These are phyloP conservation scores for Zygothrica quintamaculata DNA, from an alignment of 2,888 invertebrate species.

Conservation along the genomic window DNA sequence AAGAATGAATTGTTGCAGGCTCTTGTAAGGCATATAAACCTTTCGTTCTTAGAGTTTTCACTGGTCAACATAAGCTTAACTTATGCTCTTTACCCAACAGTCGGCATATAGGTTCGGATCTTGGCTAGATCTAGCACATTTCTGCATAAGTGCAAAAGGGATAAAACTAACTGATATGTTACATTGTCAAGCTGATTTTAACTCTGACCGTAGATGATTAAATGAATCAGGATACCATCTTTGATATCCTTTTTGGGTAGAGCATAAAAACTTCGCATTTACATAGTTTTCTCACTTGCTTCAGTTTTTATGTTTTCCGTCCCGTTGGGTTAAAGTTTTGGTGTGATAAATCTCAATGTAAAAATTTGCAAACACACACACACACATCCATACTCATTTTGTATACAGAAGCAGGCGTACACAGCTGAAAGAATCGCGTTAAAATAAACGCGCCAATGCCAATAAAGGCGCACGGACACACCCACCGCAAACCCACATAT, in stretches of 20 bases:
- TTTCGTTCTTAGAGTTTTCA: too few species aligned
- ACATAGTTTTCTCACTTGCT: background rate
- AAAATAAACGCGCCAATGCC: slow-evolving; percentile 73
- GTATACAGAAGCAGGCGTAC: slow-evolving; percentile 1
- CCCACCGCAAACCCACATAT: slow-evolving; percentile 61
- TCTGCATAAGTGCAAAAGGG: too few species aligned
- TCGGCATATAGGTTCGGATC: too few species aligned
- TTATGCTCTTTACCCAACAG: too few species aligned
- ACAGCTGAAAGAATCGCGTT: slow-evolving; percentile 48
- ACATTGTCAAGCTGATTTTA: too few species aligned
- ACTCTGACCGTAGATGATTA: too few species aligned
- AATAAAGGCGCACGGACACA: slow-evolving; percentile 63
- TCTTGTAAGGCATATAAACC: slow-evolving; percentile 6
- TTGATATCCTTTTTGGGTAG: slow-evolving; percentile 14
- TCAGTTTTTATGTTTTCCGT: slow-evolving; percentile 18
- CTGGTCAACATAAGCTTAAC: too few species aligned
- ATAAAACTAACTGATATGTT: too few species aligned
- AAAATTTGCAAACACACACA: slow-evolving; percentile 66
- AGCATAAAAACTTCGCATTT: slow-evolving; percentile 19
- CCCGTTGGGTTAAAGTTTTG: slow-evolving; percentile 61
- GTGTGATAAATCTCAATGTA: slow-evolving; percentile 77
- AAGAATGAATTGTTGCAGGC: slow-evolving; percentile 62
- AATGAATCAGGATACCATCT: too few species aligned
- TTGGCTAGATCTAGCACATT: too few species aligned
- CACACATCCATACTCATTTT: slow-evolving; percentile 6